phyloP scores from a whole-genome alignment of 2,888 invertebrate genomes.

The Synergus itoensis region DNA sequence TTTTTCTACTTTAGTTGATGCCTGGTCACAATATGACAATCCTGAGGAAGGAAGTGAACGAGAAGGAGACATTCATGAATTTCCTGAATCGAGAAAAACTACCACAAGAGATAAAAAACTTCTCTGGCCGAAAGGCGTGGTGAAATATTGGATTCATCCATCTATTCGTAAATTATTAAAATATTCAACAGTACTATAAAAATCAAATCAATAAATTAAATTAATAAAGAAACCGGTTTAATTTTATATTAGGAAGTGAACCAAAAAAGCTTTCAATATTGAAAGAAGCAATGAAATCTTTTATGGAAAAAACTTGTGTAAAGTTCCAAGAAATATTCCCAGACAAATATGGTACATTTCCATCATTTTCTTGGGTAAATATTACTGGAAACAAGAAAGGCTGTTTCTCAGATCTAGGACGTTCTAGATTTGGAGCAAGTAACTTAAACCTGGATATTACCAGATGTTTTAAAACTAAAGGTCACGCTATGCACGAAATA shows the following conservation, averaged over 20 bases:
- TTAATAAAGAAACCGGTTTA: background rate
- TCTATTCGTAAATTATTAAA: conserved; percentile 46
- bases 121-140: conserved; percentile 53
- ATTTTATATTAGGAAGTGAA: background rate
- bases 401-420: conserved; percentile 56
- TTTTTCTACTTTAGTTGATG: conserved; percentile 45
- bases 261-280: conserved; percentile 45
- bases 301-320: conserved; percentile 51
- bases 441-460: conserved; percentile 50
- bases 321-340: conserved; percentile 52
- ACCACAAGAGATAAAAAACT: conserved; percentile 38
- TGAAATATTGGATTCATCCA: conserved; percentile 50
- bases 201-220: background rate
- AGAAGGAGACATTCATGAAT: conserved; percentile 52
- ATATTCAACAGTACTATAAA: background rate
- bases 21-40: conserved; percentile 56
- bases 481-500: conserved; percentile 57
- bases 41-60: conserved; percentile 53
- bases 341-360: conserved; percentile 43
- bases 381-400: conserved; percentile 51
- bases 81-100: conserved; percentile 48
- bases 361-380: conserved; percentile 52
- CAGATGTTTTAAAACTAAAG: conserved; percentile 49
- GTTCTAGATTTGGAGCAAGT: conserved; percentile 42
- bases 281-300: conserved; percentile 50